A percentile compares a stretch with the other conserved stretches of the same genome.
phyloP scores from a whole-genome alignment of 2,797 vertebrate genomes.

The Cephalopachus bancanus region DNA sequence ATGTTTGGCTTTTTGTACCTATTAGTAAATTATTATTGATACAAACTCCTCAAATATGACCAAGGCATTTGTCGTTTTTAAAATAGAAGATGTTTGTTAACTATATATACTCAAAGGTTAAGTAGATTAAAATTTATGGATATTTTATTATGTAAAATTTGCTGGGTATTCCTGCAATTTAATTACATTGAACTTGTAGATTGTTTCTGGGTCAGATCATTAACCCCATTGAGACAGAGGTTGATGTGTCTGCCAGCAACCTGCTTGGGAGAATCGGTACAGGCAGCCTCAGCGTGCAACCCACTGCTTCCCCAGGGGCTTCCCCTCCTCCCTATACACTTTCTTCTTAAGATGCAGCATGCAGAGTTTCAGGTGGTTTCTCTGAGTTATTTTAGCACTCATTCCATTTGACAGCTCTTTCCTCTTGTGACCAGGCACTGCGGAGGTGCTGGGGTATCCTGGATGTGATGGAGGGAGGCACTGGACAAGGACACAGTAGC shows the following conservation, averaged over 20 bases:
- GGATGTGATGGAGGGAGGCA: background rate
- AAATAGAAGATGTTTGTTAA: background rate
- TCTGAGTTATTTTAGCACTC: background rate
- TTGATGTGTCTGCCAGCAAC: background rate
- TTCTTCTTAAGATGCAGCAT: background rate
- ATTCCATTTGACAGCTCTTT: background rate
- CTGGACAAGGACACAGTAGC: fast-evolving
- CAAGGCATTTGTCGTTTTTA: constrained; percentile 4
- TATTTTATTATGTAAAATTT: background rate
- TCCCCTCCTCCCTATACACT: background rate
- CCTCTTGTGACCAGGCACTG: background rate
- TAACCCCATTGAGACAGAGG: background rate
- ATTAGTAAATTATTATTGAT: background rate
- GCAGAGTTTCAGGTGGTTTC: background rate
- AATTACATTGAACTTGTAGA: background rate
- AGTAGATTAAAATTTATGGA: background rate
- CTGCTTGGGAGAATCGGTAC: no score
- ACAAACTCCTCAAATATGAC: background rate
- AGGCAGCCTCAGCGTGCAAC: no score
- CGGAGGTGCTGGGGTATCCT: background rate
- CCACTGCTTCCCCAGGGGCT: background rate
- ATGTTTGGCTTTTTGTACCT: constrained; percentile 58
- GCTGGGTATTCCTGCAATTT: background rate
- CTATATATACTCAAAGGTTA: background rate
- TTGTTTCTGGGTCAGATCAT: background rate